A percentile compares a stretch with the other conserved stretches of the same genome.
Conservation (phyloP, 2,797 vertebrate genomes). For the Pterois miles region DNA sequence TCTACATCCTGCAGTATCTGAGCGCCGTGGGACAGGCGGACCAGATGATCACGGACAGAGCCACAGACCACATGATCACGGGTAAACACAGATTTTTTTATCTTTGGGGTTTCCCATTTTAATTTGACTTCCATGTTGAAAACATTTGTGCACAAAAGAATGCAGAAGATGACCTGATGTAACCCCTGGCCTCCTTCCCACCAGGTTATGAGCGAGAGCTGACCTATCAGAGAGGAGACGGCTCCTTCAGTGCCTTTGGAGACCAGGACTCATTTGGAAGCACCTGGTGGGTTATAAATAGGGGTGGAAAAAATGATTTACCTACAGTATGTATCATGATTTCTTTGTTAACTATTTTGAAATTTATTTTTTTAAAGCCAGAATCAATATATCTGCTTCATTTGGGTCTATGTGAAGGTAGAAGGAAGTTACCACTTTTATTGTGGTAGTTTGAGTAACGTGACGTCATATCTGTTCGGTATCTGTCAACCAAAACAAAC, state of each 20-base stretch:
- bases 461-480: no score
- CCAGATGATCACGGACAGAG: slow-evolving; percentile 68
- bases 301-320: no score
- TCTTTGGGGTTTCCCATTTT: no score
- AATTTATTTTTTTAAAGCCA: no score
- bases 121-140: no score
- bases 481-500: no score
- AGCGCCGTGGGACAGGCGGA: slow-evolving; percentile 76
- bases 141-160: background rate
- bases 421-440: no score
- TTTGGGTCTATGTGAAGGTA: no score
- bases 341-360: no score
- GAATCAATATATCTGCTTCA: no score
- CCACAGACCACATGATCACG: slow-evolving; percentile 84
- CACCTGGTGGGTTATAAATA: slow-evolving; percentile 85
- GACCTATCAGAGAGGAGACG: slow-evolving; percentile 88
- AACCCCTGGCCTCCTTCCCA: background rate
- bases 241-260: slow-evolving; percentile 95
- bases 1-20: slow-evolving; percentile 91
- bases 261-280: slow-evolving; percentile 89
- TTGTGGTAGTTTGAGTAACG: no score
- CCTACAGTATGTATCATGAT: no score
- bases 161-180: background rate
- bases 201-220: slow-evolving; percentile 92
- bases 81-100: slow-evolving; percentile 19